Evolutionary conservation across 2,888 invertebrate species (phyloP).

Genomic region (Aspidiotus rigidus): DNA sequence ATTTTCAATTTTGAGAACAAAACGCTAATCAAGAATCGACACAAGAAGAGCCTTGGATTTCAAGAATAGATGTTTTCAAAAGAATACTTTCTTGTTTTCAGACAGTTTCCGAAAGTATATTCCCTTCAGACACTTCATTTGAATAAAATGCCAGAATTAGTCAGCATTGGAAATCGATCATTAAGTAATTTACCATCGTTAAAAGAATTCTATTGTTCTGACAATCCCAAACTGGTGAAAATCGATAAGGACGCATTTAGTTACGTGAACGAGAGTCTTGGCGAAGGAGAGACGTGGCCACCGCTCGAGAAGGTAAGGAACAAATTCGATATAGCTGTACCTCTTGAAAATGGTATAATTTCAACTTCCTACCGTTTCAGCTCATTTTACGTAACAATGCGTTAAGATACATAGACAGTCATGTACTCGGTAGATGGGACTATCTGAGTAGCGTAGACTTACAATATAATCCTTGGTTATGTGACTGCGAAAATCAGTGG

Average conservation of each 20-base stretch:
- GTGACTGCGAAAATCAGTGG: constrained; percentile 71
- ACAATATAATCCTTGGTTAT: constrained; percentile 63
- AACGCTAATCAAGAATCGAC: neutral
- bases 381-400: constrained; percentile 65
- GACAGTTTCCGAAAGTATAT: constrained; percentile 50
- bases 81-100: neutral
- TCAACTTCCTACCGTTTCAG: constrained; percentile 44
- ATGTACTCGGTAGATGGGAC: constrained; percentile 61
- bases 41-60: neutral
- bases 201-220: constrained; percentile 50
- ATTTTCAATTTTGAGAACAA: neutral
- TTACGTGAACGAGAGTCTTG: constrained; percentile 36
- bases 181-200: constrained; percentile 49
- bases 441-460: constrained; percentile 57
- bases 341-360: neutral
- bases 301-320: constrained; percentile 52
- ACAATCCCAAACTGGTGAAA: constrained; percentile 53
- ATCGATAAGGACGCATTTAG: constrained; percentile 56
- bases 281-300: constrained; percentile 54
- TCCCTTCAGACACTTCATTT: constrained; percentile 58
- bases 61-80: neutral
- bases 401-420: constrained; percentile 55
- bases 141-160: constrained; percentile 56
- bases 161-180: constrained; percentile 49
- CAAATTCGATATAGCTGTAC: constrained; percentile 1